Percentiles rank a stretch among this genome's conserved stretches.
Conservation (phyloP, 2,113 vertebrate genomes). For the Myanophis thanlyinensis region DNA sequence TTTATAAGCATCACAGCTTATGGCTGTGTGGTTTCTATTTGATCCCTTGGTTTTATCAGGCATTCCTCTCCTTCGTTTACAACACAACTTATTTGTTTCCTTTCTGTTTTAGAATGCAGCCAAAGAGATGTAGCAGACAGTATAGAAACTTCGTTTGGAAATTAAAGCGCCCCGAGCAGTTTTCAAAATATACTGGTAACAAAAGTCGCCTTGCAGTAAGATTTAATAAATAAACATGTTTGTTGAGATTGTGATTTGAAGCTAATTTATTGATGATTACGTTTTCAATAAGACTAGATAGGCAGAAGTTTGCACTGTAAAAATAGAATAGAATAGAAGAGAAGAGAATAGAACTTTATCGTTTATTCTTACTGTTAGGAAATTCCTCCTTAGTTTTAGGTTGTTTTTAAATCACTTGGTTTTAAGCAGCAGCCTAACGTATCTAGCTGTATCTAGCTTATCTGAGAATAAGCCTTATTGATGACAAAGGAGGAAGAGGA, state of each 20-base stretch:
- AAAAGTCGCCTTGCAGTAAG: too few relatives aligned
- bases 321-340: too few relatives aligned
- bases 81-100: neutral
- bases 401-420: too few relatives aligned
- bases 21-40: neutral
- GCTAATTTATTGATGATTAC: neutral
- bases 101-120: neutral
- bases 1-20: neutral
- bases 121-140: neutral
- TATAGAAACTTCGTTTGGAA: neutral
- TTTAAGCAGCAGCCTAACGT: neutral
- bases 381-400: too few relatives aligned
- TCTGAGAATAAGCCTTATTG: neutral
- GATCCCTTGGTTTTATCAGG: neutral
- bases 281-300: neutral
- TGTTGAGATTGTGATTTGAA: neutral
- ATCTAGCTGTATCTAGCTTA: neutral
- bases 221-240: neutral
- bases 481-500: neutral
- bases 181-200: neutral
- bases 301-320: neutral
- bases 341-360: too few relatives aligned
- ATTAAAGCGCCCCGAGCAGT: neutral
- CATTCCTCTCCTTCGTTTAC: neutral
- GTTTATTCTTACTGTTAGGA: too few relatives aligned